Base-by-base conservation (phyloP, 2,888 invertebrate genomes). In the Euclidia mi region DNA sequence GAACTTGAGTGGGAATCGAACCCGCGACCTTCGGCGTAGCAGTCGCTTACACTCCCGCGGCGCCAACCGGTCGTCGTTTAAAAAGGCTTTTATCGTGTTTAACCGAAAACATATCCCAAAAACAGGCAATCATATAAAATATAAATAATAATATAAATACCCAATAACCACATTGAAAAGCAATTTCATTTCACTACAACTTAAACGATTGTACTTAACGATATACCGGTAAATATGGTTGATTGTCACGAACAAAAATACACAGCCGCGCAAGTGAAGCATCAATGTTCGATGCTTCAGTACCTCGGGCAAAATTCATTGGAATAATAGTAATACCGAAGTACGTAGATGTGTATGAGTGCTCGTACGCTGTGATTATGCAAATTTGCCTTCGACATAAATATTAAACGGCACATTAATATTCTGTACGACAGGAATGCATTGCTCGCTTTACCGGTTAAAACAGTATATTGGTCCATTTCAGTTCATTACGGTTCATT, bases 371-470 rank as follows among this genome's bases (percentile, higher is more conserved):
- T 78, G 90, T 93, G 94, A 94, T 94, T 94, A 94, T 94, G 94
- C 91, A 94, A 94, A 94, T 94, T 90, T 90, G 89, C 84, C 83
- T 84, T 84, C 91, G 88, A 87, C 93, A 93, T 94, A 94, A 94
- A 94, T 94, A 94, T 94, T 93, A 91, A 94, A 91, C 91, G 90
- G 87, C 75, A 79, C 93, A 94, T 94, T 94, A 94, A 94, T 94
- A 94, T 94, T 93, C 94, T 83, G 86, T 82, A 85, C 88, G 91
- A 87, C 90, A 90, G 90, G 88, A 89, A 91, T 91, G 90, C 90
- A 90, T 90, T 90, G 90, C 87, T 89, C 89, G 88, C 82, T 90
- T 88, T 85, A 89, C 86, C 84, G 82, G 84, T 78, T 84, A 86
- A 83, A 85, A 84, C 80, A 76, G 72, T 81, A 76, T 80, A 81